Percentiles rank a stretch among this genome's conserved stretches.
phyloP scores from a whole-genome alignment of 2,888 invertebrate genomes.

The Phaonia tiefii region DNA sequence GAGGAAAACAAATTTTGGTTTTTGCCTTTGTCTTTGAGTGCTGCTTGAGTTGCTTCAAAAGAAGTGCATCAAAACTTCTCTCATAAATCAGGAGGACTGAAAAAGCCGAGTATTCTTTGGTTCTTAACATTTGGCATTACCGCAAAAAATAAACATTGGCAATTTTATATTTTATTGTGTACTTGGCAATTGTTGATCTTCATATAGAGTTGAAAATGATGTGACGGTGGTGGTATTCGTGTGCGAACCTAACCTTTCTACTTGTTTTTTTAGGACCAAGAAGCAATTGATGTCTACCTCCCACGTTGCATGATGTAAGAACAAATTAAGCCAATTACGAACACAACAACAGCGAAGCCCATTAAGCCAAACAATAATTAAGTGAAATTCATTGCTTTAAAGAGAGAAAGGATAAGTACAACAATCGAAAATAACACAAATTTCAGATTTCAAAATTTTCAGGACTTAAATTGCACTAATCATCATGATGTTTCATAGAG shows the following conservation, averaged over 20 bases:
- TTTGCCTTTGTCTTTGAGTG: slow-evolving; percentile 13
- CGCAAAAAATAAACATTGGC: slow-evolving; percentile 39
- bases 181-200: slow-evolving; percentile 32
- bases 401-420: too few species aligned
- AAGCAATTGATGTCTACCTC: slow-evolving; percentile 48
- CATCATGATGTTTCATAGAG: too few species aligned
- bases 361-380: too few species aligned
- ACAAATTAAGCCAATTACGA: slow-evolving; percentile 62
- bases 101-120: slow-evolving; percentile 14
- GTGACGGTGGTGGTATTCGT: slow-evolving; percentile 26
- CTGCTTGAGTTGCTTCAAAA: slow-evolving; percentile 15
- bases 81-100: slow-evolving; percentile 29
- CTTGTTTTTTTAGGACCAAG: not conserved
- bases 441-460: too few species aligned
- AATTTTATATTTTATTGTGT: slow-evolving; percentile 48
- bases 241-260: not conserved
- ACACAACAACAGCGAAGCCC: too few species aligned
- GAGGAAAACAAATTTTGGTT: too few species aligned
- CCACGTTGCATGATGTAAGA: slow-evolving; percentile 58
- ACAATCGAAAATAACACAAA: too few species aligned
- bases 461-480: too few species aligned
- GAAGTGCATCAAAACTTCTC: slow-evolving; percentile 20
- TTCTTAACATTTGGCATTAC: slow-evolving; percentile 8
- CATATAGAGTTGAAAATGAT: slow-evolving; percentile 49
- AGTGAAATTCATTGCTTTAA: too few species aligned